Conservation (phyloP, 2,113 vertebrate genomes). For the Phylloscopus whistleri region DNA sequence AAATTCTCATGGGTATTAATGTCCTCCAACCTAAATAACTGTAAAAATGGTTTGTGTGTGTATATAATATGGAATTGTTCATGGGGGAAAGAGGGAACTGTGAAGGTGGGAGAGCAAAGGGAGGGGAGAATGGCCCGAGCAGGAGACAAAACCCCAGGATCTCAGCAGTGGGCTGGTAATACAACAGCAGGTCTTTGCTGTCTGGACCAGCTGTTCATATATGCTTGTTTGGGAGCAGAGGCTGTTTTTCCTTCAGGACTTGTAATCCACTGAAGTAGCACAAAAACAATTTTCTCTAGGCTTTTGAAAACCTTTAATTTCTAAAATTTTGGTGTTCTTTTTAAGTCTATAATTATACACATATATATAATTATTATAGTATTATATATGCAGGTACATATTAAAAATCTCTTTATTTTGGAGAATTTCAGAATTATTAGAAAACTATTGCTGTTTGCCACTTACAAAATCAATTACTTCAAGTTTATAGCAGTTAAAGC, state of each 20-base stretch:
- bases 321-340: background rate
- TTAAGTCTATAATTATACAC: background rate
- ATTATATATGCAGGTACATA: background rate
- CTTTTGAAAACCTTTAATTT: background rate
- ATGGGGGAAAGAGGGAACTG: background rate
- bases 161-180: background rate
- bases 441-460: background rate
- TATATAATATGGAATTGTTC: background rate
- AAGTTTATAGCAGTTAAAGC: background rate
- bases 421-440: background rate
- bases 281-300: background rate
- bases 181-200: background rate
- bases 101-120: background rate
- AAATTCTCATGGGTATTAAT: background rate
- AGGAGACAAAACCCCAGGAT: background rate
- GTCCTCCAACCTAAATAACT: background rate
- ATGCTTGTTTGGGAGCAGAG: background rate
- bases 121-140: background rate
- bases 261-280: background rate
- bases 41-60: background rate
- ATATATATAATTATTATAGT: background rate
- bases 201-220: conserved; percentile 37
- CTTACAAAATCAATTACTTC: background rate
- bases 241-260: background rate
- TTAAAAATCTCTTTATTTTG: background rate